Evolutionary conservation across 2,797 vertebrate species (phyloP), one percentile per base, ranked within the genome.

Genomic region (Tangara arthus): DNA sequence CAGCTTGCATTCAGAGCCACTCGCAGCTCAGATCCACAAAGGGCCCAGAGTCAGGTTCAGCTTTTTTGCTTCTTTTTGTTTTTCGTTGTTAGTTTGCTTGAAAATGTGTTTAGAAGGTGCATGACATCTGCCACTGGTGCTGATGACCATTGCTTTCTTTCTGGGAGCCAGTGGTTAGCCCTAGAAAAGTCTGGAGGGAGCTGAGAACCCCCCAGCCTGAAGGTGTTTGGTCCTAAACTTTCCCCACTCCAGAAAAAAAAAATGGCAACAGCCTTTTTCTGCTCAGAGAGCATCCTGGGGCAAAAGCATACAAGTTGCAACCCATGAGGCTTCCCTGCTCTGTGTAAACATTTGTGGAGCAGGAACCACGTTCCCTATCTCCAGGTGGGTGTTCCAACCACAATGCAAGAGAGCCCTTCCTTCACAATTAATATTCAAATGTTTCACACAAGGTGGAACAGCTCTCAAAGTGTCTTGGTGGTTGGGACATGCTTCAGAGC

Each of bases 361-460:
- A 70, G 82, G 50, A 96, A 76, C 73, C 55, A 52, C 90, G 59
- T 86, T 96, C 70, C 39, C 59, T 14, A 20, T 76, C 53, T 95
- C 91, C 93, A 95, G 94, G 93, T 94, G 94, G 93, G 93, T 95
- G 94, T 96, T 96, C 94, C 90, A 89, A 90, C 90, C 96, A 87
- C 66, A 52, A 6, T 2, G 11, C 19, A 3, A 87, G 82, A 84
- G 55, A 93, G 73, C 60, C 77, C 30, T 94, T 94, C 87, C 82
- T 93, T 91, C 0, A 1, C 80, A 81, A 59, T 91, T 86, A 78
- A 59, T 49, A 93, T 82, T 93, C 66, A 87, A 69, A 82, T 84
- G 63, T 88, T 95, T 86, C 82, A 79, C 63, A 49, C 39, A 82
- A 93, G 89, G 90, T 35, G 11, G 73, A 96, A 89, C 77, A 82